Evolutionary conservation across 2,113 vertebrate genomes (phyloP), one percentile per base, ranked within the genome.

Genomic region (Thunnus maccoyii): DNA sequence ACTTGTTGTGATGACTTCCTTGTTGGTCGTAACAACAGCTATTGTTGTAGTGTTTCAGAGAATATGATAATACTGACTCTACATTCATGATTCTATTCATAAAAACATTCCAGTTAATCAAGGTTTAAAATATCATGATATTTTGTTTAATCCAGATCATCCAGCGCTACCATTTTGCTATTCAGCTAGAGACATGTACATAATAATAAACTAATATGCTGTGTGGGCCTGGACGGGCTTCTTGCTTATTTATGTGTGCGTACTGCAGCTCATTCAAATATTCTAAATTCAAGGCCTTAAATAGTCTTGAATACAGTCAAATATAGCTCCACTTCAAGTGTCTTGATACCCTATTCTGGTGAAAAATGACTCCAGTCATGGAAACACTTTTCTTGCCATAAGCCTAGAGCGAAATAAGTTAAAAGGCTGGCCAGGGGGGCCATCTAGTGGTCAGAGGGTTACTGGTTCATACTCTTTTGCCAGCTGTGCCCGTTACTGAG

Each of bases 401-500:
- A 25, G n/a, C 5, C 48, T 3, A 8, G 1, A 66, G 44, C 1
- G 0, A 36, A 6, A 44, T 13, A 47, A 51, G 2, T 1, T 0
- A 3, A 50, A 54, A 44, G 51, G 60, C 10, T 76, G 69, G 54
- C 48, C 75, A 64, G 20, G 55, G 71, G n/a, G 2, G 63, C 89
- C 89, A 85, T 76, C 89, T 91, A 92, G 88, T 88, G 89, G 82
- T 66, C 32, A 76, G 4, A 76, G 1, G 1, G 18, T 11, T 27
- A 11, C 48, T n/a, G 22, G 20, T 56, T 47, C 57, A 72, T n/a
- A 17, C 32, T 41, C 25, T 78, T 32, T 3, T 30, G 60, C 9
- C 51, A 58, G 18, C 17, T 46, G 16, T 18, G 1, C 10, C 5
- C 2, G n/a, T 55, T 10, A 22, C 25, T 80, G 44, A 11, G 3